Percentiles rank a stretch among this genome's conserved stretches.
Conservation (phyloP, 1,140 invertebrate species). For the Drosophila santomea region DNA sequence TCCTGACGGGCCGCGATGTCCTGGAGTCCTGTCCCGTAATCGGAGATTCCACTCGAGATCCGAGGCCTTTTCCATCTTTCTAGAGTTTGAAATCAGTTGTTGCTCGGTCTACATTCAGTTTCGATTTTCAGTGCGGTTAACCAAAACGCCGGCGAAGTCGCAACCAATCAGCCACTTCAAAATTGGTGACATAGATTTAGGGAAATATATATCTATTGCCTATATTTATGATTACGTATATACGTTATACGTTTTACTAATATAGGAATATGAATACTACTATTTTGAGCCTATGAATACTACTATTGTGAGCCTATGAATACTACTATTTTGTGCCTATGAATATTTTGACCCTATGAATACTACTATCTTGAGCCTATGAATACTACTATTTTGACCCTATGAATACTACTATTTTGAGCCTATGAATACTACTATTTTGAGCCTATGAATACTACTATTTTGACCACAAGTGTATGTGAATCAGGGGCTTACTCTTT, state of each 20-base stretch:
- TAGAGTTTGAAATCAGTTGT: neutral
- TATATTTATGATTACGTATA: too few species aligned
- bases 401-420: too few species aligned
- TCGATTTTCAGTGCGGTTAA: conserved; percentile 37
- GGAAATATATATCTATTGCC: neutral
- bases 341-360: too few species aligned
- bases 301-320: too few species aligned
- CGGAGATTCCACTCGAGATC: conserved; percentile 24
- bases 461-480: neutral
- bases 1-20: conserved; percentile 14
- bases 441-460: neutral
- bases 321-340: too few species aligned
- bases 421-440: too few species aligned
- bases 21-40: conserved; percentile 38
- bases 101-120: conserved; percentile 1
- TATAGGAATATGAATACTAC: too few species aligned
- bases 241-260: too few species aligned
- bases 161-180: conserved; percentile 38
- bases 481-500: neutral
- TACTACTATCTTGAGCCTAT: too few species aligned
- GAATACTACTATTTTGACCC: too few species aligned
- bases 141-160: conserved; percentile 14
- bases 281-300: too few species aligned
- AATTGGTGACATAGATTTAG: neutral
- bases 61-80: neutral